Evolutionary conservation across 2,797 vertebrate genomes (phyloP).

Genomic region (Enteromius trimaculatus): DNA sequence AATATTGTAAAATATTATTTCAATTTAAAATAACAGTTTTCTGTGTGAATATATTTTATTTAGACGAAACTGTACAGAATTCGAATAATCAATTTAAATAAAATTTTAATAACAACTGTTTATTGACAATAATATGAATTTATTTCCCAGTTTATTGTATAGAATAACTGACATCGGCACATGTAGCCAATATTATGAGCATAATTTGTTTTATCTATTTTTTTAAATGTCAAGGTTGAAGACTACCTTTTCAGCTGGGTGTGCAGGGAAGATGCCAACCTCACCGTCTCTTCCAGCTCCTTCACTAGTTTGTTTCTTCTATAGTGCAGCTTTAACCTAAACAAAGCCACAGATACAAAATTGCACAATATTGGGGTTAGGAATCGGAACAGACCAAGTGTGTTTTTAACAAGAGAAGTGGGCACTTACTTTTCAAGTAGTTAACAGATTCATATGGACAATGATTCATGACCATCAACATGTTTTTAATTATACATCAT

Average conservation of each 20-base stretch:
- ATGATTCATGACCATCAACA: neutral
- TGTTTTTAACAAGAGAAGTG: slow-evolving; percentile 1
- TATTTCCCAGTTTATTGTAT: neutral
- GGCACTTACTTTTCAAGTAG: neutral
- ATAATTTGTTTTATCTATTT: neutral
- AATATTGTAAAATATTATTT: too few relatives aligned
- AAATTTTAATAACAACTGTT: neutral
- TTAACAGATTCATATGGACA: neutral
- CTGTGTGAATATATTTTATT: too few relatives aligned
- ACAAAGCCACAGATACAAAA: slow-evolving; percentile 23
- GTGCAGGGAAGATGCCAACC: slow-evolving; percentile 84
- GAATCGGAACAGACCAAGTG: neutral
- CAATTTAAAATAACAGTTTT: too few relatives aligned
- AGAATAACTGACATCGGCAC: neutral
- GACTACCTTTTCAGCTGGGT: slow-evolving; percentile 89
- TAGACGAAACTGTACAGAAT: neutral
- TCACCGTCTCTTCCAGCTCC: slow-evolving; percentile 92
- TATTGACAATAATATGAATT: neutral
- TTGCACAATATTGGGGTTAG: neutral
- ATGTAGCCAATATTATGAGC: neutral
- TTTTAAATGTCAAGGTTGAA: neutral
- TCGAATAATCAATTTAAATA: neutral
- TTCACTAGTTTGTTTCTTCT: slow-evolving; percentile 90
- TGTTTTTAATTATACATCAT: neutral
- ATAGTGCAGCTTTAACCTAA: slow-evolving; percentile 88